A percentile compares a stretch with the other conserved stretches of the same genome.
phyloP scores from a whole-genome alignment of 2,888 invertebrate genomes.

The Graphium colonna region DNA sequence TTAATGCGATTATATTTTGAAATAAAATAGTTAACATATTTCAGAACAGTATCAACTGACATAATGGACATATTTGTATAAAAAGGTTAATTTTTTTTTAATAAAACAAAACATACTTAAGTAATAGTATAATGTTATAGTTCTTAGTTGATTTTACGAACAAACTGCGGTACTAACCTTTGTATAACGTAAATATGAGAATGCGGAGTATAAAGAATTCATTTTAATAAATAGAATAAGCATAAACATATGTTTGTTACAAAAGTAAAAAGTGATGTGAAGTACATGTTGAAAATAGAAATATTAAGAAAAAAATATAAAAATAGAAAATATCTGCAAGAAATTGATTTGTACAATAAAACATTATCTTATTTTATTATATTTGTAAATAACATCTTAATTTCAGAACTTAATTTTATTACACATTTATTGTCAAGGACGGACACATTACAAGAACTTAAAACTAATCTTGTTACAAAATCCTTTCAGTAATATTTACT shows the following conservation, averaged over 20 bases:
- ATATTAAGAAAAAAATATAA: conserved; percentile 5
- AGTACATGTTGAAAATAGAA: conserved; percentile 22
- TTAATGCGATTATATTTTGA: no score
- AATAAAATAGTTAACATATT: no score
- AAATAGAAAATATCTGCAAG: conserved; percentile 8
- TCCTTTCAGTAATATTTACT: background rate
- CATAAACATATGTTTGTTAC: background rate
- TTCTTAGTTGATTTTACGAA: conserved; percentile 19
- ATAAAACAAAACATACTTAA: conserved; percentile 28
- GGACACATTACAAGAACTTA: conserved; percentile 23
- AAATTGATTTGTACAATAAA: conserved; percentile 7
- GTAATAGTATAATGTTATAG: conserved; percentile 30
- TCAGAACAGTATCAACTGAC: no score
- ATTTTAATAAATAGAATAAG: conserved; percentile 1
- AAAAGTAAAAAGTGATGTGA: conserved; percentile 5
- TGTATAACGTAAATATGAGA: conserved; percentile 39
- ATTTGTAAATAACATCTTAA: conserved; percentile 13
- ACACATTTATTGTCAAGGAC: conserved; percentile 18
- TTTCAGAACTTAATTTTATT: background rate
- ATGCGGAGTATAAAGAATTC: background rate
- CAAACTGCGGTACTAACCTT: conserved; percentile 25
- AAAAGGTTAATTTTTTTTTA: no score
- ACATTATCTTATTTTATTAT: conserved; percentile 8
- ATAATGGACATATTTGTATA: no score
- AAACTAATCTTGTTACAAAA: conserved; percentile 2